These are phyloP conservation scores for Panulirus ornatus DNA, from an alignment of 1,140 invertebrate species.

Conservation along the genomic window DNA sequence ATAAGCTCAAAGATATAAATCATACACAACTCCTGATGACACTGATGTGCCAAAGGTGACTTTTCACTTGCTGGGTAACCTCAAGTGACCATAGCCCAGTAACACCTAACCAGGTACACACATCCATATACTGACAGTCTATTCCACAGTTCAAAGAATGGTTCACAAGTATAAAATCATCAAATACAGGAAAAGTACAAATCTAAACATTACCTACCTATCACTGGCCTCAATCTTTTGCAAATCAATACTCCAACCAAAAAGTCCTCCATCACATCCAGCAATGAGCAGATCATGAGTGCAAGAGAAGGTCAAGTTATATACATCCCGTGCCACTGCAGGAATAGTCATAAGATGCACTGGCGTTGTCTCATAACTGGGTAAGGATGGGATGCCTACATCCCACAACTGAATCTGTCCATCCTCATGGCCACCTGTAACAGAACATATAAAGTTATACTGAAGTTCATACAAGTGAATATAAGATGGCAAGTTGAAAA, in stretches of 20 bases:
- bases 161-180: background rate
- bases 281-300: constrained; percentile 72
- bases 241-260: constrained; percentile 74
- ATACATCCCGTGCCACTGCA: constrained; percentile 72
- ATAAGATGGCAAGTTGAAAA: background rate
- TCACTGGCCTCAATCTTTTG: constrained; percentile 70
- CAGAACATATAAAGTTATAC: too few relatives aligned
- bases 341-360: constrained; percentile 74
- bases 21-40: too few relatives aligned
- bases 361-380: constrained; percentile 76
- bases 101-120: background rate
- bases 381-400: constrained; percentile 78
- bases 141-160: background rate
- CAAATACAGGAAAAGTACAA: background rate
- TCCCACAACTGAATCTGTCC: constrained; percentile 79
- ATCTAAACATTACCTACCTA: constrained; percentile 8
- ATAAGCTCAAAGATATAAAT: too few relatives aligned
- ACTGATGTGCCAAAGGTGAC: too few relatives aligned
- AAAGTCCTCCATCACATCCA: constrained; percentile 75
- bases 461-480: background rate
- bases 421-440: constrained; percentile 79
- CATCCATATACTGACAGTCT: background rate
- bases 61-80: too few relatives aligned
- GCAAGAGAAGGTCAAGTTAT: constrained; percentile 74
- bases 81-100: background rate